Evolutionary conservation across 2,113 vertebrate genomes (phyloP).

Genomic region (Equus quagga): DNA sequence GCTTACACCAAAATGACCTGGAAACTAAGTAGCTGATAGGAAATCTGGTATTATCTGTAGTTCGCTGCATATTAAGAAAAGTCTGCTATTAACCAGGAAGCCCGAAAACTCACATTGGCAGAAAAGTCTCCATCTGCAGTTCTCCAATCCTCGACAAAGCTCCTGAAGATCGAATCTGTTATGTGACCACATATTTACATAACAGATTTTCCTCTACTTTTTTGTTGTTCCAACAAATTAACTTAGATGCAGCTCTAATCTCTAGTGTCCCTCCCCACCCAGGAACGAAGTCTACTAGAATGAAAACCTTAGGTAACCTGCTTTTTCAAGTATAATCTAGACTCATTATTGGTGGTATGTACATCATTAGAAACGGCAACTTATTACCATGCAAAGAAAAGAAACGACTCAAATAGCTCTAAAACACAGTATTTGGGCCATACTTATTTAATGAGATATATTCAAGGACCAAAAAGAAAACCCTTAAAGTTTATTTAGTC

Average conservation of each 20-base stretch:
- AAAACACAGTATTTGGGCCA: slow-evolving; percentile 25
- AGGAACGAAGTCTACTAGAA: slow-evolving; percentile 11
- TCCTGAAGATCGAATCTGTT: background rate
- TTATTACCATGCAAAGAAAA: slow-evolving; percentile 59
- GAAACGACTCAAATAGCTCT: slow-evolving; percentile 50
- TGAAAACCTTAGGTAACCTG: background rate
- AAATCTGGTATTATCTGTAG: background rate
- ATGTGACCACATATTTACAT: background rate
- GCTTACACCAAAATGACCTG: background rate
- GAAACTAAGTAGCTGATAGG: background rate
- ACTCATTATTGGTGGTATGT: background rate
- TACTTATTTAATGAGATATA: slow-evolving; percentile 36
- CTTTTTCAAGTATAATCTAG: slow-evolving; percentile 38
- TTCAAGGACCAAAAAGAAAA: background rate
- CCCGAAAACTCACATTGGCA: background rate
- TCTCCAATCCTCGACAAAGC: background rate
- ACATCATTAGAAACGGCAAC: slow-evolving; percentile 63
- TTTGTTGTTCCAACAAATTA: slow-evolving; percentile 19
- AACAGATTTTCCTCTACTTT: background rate
- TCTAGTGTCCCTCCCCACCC: background rate
- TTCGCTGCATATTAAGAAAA: background rate
- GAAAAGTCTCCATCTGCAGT: background rate
- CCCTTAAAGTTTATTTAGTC: background rate
- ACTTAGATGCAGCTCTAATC: slow-evolving; percentile 18
- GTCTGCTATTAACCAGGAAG: background rate